These are phyloP conservation scores for Hyposoter dolosus DNA, from an alignment of 2,888 invertebrate species.

Conservation along the genomic window DNA sequence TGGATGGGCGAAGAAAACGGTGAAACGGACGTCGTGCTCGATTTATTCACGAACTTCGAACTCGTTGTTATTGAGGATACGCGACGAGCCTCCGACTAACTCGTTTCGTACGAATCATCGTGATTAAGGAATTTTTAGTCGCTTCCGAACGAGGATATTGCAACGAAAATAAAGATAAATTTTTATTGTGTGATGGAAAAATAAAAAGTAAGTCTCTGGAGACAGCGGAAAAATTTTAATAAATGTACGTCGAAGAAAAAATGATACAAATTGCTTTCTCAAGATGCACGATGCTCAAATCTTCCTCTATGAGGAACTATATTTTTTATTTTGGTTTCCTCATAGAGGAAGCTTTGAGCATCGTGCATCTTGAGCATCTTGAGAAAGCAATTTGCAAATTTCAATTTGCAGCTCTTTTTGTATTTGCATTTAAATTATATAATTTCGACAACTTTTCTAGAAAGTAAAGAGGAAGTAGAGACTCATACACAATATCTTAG, in stretches of 20 bases:
- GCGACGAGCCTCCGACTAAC: not conserved
- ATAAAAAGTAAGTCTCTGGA: not conserved
- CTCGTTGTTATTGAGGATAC: not conserved
- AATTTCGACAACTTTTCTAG: no score
- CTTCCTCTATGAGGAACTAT: no score
- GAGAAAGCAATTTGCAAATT: no score
- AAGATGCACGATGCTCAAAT: no score
- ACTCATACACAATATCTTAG: no score
- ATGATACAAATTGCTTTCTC: no score
- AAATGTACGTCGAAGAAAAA: not conserved
- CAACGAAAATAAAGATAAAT: not conserved
- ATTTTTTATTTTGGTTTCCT: no score
- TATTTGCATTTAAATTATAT: no score
- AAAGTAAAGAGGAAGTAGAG: no score
- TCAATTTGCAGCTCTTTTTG: no score
- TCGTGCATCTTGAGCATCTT: no score
- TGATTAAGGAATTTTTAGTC: not conserved
- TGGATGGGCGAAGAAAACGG: slow-evolving; percentile 25
- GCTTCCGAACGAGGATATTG: not conserved
- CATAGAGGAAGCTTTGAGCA: no score
- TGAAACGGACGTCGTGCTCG: slow-evolving; percentile 3
- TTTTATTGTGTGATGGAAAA: not conserved
- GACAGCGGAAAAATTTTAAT: slow-evolving; percentile 5
- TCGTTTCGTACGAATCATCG: not conserved
- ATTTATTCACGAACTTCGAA: slow-evolving; percentile 44